A percentile compares a stretch with the other conserved stretches of the same genome.
phyloP scores from a whole-genome alignment of 2,797 vertebrate species.

The Arnoldichthys spilopterus region DNA sequence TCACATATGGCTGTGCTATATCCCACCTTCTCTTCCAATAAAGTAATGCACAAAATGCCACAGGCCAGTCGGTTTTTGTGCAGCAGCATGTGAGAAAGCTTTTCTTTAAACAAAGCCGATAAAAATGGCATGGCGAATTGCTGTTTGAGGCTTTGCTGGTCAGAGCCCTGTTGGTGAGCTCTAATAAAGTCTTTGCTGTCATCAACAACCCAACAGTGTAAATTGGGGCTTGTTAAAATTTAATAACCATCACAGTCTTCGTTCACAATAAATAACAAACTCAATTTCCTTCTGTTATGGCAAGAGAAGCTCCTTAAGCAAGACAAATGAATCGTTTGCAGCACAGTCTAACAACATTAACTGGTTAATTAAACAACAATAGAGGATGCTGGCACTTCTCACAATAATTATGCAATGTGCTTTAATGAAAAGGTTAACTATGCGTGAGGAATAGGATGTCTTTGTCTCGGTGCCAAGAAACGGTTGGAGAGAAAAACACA shows the following conservation, averaged over 20 bases:
- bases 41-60: conserved; percentile 73
- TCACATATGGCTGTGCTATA: conserved; percentile 68
- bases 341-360: conserved; percentile 82
- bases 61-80: conserved; percentile 1
- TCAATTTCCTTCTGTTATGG: conserved; percentile 74
- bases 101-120: conserved; percentile 61
- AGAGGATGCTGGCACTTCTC: conserved; percentile 72
- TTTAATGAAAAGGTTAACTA: conserved; percentile 80
- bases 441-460: conserved; percentile 68
- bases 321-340: conserved; percentile 83
- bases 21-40: conserved; percentile 55
- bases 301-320: conserved; percentile 79
- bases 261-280: conserved; percentile 79
- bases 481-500: conserved; percentile 9
- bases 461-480: conserved; percentile 55
- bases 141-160: conserved; percentile 26
- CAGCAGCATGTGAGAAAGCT: conserved; percentile 46
- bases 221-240: conserved; percentile 76
- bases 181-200: conserved; percentile 53
- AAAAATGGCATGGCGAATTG: conserved; percentile 31
- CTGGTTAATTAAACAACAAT: conserved; percentile 85
- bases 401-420: conserved; percentile 73
- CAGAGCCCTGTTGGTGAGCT: conserved; percentile 22
- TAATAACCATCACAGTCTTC: conserved; percentile 72
- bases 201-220: conserved; percentile 60